phyloP scores from a whole-genome alignment of 2,888 invertebrate species.

The Yponomeuta malinellus region DNA sequence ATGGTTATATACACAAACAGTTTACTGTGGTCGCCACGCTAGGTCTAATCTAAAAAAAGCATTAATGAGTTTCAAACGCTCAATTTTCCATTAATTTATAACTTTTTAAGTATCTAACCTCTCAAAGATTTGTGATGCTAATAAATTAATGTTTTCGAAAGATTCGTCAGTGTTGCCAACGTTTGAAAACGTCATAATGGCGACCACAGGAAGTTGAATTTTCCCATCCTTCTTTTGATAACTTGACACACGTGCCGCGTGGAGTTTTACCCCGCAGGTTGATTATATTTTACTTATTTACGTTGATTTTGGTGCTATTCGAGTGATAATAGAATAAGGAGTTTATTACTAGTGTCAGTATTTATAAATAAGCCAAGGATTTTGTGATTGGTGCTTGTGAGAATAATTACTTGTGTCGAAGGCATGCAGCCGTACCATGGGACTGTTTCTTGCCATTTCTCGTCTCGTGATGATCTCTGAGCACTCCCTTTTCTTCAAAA shows the following conservation, averaged over 20 bases:
- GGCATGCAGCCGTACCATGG: slow-evolving; percentile 43
- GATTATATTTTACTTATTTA: slow-evolving; percentile 46
- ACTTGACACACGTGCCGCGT: slow-evolving; percentile 76
- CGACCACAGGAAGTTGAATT: slow-evolving; percentile 56
- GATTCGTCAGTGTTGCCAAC: slow-evolving; percentile 2
- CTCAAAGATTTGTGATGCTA: too few species aligned
- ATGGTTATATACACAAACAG: too few species aligned
- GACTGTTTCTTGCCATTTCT: not conserved
- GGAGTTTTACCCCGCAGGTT: slow-evolving; percentile 74
- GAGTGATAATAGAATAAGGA: slow-evolving; percentile 28
- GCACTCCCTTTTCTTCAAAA: not conserved
- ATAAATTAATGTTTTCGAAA: not conserved
- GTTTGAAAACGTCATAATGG: slow-evolving; percentile 40
- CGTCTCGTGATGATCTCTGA: not conserved
- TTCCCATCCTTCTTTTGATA: slow-evolving; percentile 66
- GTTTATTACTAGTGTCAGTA: slow-evolving; percentile 39
- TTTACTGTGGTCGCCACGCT: too few species aligned
- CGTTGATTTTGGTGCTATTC: slow-evolving; percentile 36
- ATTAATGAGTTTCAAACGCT: too few species aligned
- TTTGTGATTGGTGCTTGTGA: slow-evolving; percentile 31
- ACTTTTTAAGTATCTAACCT: not conserved
- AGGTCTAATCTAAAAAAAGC: too few species aligned
- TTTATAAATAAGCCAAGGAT: slow-evolving; percentile 32
- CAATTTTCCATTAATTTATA: too few species aligned
- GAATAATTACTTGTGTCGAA: slow-evolving; percentile 29